phyloP scores from a whole-genome alignment of 2,113 vertebrate species.

The Pogonocichla stellata region DNA sequence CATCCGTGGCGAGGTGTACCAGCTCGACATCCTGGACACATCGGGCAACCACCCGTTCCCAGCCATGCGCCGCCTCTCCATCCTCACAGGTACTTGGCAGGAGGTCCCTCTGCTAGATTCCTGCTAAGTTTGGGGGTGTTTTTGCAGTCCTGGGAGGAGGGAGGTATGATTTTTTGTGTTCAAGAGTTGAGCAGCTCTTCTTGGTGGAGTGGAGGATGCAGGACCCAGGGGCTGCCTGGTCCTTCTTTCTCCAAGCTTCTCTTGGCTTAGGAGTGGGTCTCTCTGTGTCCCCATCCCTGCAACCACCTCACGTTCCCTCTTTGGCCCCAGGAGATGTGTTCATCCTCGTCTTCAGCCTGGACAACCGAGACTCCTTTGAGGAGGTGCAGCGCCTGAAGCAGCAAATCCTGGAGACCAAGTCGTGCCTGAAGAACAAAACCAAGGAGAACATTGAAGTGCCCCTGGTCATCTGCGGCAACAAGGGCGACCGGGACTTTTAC shows the following conservation, averaged over 20 bases:
- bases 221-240: neutral
- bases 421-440: slow-evolving; percentile 93
- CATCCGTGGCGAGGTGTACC: slow-evolving; percentile 94
- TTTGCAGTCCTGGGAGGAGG: neutral
- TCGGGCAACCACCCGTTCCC: slow-evolving; percentile 97
- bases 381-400: slow-evolving; percentile 94
- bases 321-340: slow-evolving; percentile 88
- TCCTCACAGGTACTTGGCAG: slow-evolving; percentile 87
- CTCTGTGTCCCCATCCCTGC: neutral
- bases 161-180: neutral
- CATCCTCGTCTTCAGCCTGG: slow-evolving; percentile 95
- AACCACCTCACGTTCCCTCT: neutral
- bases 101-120: neutral
- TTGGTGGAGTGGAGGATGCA: neutral
- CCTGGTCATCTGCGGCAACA: slow-evolving; percentile 96
- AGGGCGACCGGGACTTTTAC: slow-evolving; percentile 90
- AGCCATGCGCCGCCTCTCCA: slow-evolving; percentile 95
- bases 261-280: neutral
- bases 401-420: slow-evolving; percentile 96
- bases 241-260: neutral
- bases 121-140: neutral
- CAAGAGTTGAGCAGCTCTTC: neutral
- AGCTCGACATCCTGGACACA: slow-evolving; percentile 95
- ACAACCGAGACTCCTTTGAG: slow-evolving; percentile 94
- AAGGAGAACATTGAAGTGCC: slow-evolving; percentile 93